Conservation (phyloP, 2,797 vertebrate species). For the Petrocephalus sullivani region DNA sequence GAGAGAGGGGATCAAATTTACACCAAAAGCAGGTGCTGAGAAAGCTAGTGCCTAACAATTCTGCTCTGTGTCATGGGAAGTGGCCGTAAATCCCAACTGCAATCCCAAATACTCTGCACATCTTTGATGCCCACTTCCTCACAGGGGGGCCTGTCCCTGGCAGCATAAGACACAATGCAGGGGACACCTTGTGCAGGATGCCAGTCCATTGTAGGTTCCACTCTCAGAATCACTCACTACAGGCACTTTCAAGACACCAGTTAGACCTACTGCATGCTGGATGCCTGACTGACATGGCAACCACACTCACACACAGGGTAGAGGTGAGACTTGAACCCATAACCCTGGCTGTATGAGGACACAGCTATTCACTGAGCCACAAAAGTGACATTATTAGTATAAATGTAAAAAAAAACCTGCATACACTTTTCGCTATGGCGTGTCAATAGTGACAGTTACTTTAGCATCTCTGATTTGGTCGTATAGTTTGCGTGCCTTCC, state of each 20-base stretch:
- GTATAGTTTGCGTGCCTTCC: background rate
- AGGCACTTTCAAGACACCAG: background rate
- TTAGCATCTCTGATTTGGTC: background rate
- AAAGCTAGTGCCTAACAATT: constrained; percentile 26
- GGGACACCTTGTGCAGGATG: background rate
- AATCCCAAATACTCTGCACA: background rate
- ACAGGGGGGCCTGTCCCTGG: background rate
- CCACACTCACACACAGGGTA: background rate
- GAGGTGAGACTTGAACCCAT: background rate
- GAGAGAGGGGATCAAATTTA: constrained; percentile 36
- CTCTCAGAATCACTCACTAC: background rate
- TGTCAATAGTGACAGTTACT: background rate
- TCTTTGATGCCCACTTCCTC: background rate
- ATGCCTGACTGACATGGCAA: background rate
- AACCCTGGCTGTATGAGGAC: background rate
- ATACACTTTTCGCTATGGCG: too few relatives aligned
- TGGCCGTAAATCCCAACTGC: background rate
- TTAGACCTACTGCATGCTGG: background rate
- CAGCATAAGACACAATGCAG: background rate
- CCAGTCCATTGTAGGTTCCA: background rate
- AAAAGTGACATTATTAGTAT: too few relatives aligned
- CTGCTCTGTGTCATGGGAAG: background rate
- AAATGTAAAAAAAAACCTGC: too few relatives aligned
- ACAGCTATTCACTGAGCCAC: background rate
- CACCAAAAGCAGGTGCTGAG: constrained; percentile 27